Base-by-base conservation (phyloP, 2,113 vertebrate genomes). In the Phasianus colchicus region DNA sequence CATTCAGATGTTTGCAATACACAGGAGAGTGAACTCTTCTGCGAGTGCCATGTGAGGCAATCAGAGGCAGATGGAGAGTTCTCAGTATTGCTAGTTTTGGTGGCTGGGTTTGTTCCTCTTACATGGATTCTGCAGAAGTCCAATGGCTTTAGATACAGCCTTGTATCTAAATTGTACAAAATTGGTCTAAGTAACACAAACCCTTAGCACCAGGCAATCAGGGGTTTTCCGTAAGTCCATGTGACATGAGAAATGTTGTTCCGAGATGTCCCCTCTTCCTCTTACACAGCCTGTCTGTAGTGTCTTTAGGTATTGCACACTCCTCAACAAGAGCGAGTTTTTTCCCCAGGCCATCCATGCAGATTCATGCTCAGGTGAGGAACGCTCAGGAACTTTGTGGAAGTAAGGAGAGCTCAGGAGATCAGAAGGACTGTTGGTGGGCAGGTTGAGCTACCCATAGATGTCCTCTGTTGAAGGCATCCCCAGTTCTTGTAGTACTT, bases 31-130 rank as follows among this genome's bases (percentile, higher is more conserved):
- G 40, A 73, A 86, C 50, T n/a, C 25, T 78, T 75, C 48, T 63
- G 47, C 17, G 52, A 32, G 61, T 75, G 66, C 67, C 24, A 30
- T 72, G 27, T 76, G 90, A 92, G 86, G 91, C 80, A 64, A 73
- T 67, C 72, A 42, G 58, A 42, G 30, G 86, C 80, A 91, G 65
- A 86, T 65, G 52, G 76, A 90, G 79, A 76, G 58, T 67, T 84
- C 66, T 90, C 90, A 89, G 63, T 66, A 66, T 78, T 92, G 86
- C 72, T 89, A n/a, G 78, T 0, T 89, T 83, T 88, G 87, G 82
- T 83, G 69, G 13, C 60, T 4, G 43, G 42, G 55, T 57, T 96
- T 83, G 96, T 97, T 97, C 94, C 89, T 90, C 91, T 95, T 83
- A 73, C 34, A 88, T 10, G 34, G 58, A 63, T 80, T 89, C 89